Base-by-base conservation (phyloP, 2,113 vertebrate genomes). In the Emydocephalus ijimae region DNA sequence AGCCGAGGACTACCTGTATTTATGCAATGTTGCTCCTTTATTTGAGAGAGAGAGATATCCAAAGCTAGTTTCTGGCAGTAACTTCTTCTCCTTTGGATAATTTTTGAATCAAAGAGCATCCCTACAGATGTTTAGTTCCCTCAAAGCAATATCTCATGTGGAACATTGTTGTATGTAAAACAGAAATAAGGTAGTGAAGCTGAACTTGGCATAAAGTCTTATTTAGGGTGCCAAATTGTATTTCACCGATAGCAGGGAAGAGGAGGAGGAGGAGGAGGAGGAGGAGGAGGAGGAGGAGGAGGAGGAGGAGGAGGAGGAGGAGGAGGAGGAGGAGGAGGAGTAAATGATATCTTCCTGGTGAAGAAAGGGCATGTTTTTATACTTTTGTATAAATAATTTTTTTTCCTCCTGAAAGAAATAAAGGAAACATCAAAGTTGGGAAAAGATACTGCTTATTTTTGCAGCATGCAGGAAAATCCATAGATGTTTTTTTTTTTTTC, bases 391-490 rank as follows among this genome's bases (percentile, higher is more conserved):
- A 24, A 34, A 0, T 56, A 20, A 24, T 14, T 29, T 50, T 15
- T 50, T 15, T 59, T 39, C 39, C 3, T 52, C 7, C 12, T 85
- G 43, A 50, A 85, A 85, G 18, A 89, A 92, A 85, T 57, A 89
- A 55, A 23, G 92, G n/a, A 74, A n/a, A 48, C 34, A 1, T 88
- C 90, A 14, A 56, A 15, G 3, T 11, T 89, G 20, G 59, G 86
- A 87, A 90, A 18, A 26, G 11, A n/a, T 20, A 43, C 91, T 93
- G 89, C 11, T 94, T 54, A 89, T 89, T 93, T 92, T 89, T 64
- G 6, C 4, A 56, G 43, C 6, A 89, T 6, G 8, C 21, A 61
- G 43, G 88, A 26, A 43, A 8, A 94, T 95, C 94, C 14, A 8
- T 90, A 23, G 20, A 81, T 48, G 48, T 90, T n/a, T 89, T 94